Conservation (phyloP, 2,888 invertebrate species). For the Chelonus formosanus region DNA sequence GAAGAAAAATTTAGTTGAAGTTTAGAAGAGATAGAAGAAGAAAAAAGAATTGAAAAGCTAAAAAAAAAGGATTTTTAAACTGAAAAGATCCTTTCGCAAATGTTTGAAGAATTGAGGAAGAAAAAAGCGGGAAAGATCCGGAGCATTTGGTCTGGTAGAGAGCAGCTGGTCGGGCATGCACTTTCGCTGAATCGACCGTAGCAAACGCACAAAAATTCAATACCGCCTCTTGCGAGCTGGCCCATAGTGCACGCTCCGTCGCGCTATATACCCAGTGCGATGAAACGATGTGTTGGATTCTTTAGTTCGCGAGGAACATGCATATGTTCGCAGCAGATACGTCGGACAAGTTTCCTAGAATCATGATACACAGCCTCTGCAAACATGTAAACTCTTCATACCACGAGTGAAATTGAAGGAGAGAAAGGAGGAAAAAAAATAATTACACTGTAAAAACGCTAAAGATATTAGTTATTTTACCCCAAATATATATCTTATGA, state of each 20-base stretch:
- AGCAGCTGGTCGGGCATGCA: conserved; percentile 50
- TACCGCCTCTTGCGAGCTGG: conserved; percentile 51
- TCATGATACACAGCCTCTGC: conserved; percentile 6
- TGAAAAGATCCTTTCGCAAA: too few species aligned
- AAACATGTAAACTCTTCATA: neutral
- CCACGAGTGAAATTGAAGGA: neutral
- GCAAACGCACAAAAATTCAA: conserved; percentile 63
- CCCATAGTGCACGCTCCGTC: conserved; percentile 55
- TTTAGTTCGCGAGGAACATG: conserved; percentile 33
- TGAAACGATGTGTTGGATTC: conserved; percentile 49
- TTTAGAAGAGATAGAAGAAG: too few species aligned
- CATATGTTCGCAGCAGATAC: conserved; percentile 20
- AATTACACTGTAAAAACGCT: neutral
- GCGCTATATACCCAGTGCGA: conserved; percentile 56
- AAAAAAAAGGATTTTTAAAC: too few species aligned
- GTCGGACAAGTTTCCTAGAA: conserved; percentile 13
- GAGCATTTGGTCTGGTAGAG: conserved; percentile 29
- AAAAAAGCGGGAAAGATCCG: too few species aligned
- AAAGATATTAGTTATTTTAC: conserved; percentile 7
- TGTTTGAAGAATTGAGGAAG: too few species aligned
- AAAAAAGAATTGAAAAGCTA: too few species aligned
- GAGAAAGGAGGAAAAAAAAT: neutral
- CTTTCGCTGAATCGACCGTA: conserved; percentile 63
- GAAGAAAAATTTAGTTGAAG: too few species aligned
- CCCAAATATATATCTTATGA: neutral